Base-by-base conservation (phyloP, 2,113 vertebrate species). In the Scomber colias region DNA sequence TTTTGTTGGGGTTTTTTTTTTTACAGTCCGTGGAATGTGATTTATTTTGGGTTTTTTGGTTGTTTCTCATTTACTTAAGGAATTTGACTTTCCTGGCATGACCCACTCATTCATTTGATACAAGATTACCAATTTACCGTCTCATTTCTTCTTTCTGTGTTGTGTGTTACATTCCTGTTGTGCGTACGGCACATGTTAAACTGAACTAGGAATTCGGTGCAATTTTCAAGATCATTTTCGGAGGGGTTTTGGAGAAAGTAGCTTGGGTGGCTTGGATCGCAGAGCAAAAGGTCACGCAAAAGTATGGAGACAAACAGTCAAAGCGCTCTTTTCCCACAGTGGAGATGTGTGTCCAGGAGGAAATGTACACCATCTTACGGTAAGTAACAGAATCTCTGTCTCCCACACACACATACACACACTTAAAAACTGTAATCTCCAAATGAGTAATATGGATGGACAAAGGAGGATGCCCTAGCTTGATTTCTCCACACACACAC, bases 21-120 rank as follows among this genome's bases (percentile, higher is more conserved):
- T 59, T 57, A 73, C 24, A 61, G 55, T 64, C 57, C 60, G 27
- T n/a, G 35, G 31, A 64, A 71, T 77, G 35, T 21, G 65, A 77
- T 57, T 69, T 77, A 14, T 71, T 75, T 77, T 40, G 51, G 80
- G 70, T 67, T 85, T 83, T 87, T 66, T 61, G 51, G 75, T 56
- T 51, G 68, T 83, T 87, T 88, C 79, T 87, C 84, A 89, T 84
- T 85, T 77, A 48, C 48, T 54, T 4, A 11, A 81, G 63, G 70
- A 83, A 82, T 84, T 30, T 44, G 57, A 56, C 61, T 77, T 40
- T 71, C 14, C 49, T 19, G 48, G 60, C 82, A 62, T 44, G 76
- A 60, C 79, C 79, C 31, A 9, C 61, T 65, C 80, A 65, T 73
- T 70, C 53, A 62, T 71, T 66, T 61, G 17, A 71, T 60, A 49